Evolutionary conservation across 2,113 vertebrate genomes (phyloP).

Genomic region (Cheirogaleus medius): DNA sequence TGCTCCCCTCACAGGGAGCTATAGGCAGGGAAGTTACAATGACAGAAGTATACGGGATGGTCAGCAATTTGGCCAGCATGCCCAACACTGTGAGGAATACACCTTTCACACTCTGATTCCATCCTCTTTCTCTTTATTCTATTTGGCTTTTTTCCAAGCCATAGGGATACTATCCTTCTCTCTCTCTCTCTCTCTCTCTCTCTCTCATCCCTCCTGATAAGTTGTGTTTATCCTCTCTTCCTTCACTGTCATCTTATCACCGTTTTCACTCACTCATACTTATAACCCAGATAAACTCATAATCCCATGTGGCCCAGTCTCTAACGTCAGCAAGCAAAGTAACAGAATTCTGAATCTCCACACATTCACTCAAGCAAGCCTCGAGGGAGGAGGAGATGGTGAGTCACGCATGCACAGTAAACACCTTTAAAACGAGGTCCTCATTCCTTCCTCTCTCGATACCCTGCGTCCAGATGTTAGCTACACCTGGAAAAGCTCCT

Average conservation of each 20-base stretch:
- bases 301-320: neutral
- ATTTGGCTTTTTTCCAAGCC: neutral
- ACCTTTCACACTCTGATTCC: neutral
- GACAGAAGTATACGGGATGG: neutral
- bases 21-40: rapidly evolving
- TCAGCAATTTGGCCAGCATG: rapidly evolving
- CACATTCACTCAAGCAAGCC: neutral
- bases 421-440: neutral
- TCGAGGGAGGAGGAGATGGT: neutral
- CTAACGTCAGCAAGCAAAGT: neutral
- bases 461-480: neutral
- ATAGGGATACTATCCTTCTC: neutral
- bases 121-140: neutral
- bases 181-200: neutral
- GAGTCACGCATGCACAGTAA: rapidly evolving
- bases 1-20: too few species aligned
- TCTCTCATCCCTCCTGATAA: neutral
- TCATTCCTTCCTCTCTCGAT: neutral
- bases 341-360: neutral
- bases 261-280: neutral
- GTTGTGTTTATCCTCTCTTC: neutral
- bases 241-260: neutral
- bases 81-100: rapidly evolving
- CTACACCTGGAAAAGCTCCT: neutral
- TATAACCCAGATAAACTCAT: neutral